Evolutionary conservation across 2,888 invertebrate genomes (phyloP), one percentile per base, ranked within the genome.

Genomic region (Polyploca ridens): DNA sequence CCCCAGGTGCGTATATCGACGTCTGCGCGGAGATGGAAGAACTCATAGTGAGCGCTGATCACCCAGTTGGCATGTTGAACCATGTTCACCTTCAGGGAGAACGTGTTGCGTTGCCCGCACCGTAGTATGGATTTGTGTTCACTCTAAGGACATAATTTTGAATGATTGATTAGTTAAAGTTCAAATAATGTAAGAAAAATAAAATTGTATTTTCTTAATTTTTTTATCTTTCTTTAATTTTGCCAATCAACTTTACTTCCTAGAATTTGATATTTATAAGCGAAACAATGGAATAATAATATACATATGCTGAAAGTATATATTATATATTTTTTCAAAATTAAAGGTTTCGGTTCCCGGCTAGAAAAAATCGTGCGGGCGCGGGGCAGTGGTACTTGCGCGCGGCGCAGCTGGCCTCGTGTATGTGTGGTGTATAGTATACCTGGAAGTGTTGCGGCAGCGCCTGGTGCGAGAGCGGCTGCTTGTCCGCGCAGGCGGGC

Each of bases 331-430:
- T 27, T 2, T 27, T 27, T 27, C 27, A 27, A 1, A 27, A 27
- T 27, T 2, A 27, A 27, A 1, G 27, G 1, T 27, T 27, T 27
- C 27, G 27, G 27, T 27, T 27, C 27, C 27, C 27, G 27, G 27
- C 27, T 27, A 27, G 27, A 27, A 27, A 27, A 27, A 27, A 27
- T 1, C 95, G 94, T 71, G 79, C 74, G 66, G 82, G 79, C 71
- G 90, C 88, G 77, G 92, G 90, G 83, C 95, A 95, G 70, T 81
- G 82, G 88, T 94, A 93, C 72, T 88, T 87, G 66, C 94, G 91
- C 81, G 88, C 84, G 59, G 73, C 72, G 82, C 95, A 94, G 74
- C 85, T 88, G 41, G 90, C 87, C 85, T 95, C 95, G 85, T 95
- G 95, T 11, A 44, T 44, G 0, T 35, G 44, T 27, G 27, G 27